Conservation (phyloP, 2,888 invertebrate genomes). For the Synanthedon myopaeformis region DNA sequence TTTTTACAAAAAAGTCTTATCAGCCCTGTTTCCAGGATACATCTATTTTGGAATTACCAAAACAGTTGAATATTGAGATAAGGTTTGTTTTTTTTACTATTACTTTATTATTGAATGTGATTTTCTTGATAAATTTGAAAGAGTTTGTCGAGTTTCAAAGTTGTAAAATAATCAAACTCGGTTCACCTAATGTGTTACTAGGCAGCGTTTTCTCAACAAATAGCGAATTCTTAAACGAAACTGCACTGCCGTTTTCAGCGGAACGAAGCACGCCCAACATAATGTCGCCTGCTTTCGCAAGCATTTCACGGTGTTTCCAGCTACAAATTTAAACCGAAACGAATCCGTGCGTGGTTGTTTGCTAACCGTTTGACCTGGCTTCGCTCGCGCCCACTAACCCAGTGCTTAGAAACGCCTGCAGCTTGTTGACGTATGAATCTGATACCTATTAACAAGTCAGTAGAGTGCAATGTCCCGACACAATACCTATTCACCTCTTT, state of each 20-base stretch:
- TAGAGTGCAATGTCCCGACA: slow-evolving; percentile 45
- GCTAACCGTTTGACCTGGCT: slow-evolving; percentile 61
- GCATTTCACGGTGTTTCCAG: slow-evolving; percentile 42
- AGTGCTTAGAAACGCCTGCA: slow-evolving; percentile 37
- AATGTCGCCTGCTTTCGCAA: slow-evolving; percentile 42
- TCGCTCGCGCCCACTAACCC: slow-evolving; percentile 59
- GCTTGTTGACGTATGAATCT: slow-evolving; percentile 24
- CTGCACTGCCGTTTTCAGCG: slow-evolving; percentile 27
- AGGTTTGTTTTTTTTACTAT: too few relatives aligned
- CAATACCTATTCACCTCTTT: slow-evolving; percentile 48
- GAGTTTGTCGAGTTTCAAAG: not conserved
- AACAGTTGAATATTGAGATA: too few relatives aligned
- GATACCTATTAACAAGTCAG: slow-evolving; percentile 24
- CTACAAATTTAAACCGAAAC: slow-evolving; percentile 43
- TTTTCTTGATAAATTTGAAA: too few relatives aligned
- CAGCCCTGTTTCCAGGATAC: too few relatives aligned
- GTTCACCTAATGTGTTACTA: slow-evolving; percentile 6
- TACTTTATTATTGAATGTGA: too few relatives aligned
- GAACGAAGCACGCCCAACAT: slow-evolving; percentile 32
- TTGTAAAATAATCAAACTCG: slow-evolving; percentile 6
- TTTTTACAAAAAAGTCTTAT: too few relatives aligned
- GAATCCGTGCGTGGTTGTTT: slow-evolving; percentile 47
- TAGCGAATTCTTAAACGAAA: slow-evolving; percentile 15
- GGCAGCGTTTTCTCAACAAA: slow-evolving; percentile 6
- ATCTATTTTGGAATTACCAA: too few relatives aligned